Base-by-base conservation (phyloP, 1,140 invertebrate species). In the Diabrotica undecimpunctata region DNA sequence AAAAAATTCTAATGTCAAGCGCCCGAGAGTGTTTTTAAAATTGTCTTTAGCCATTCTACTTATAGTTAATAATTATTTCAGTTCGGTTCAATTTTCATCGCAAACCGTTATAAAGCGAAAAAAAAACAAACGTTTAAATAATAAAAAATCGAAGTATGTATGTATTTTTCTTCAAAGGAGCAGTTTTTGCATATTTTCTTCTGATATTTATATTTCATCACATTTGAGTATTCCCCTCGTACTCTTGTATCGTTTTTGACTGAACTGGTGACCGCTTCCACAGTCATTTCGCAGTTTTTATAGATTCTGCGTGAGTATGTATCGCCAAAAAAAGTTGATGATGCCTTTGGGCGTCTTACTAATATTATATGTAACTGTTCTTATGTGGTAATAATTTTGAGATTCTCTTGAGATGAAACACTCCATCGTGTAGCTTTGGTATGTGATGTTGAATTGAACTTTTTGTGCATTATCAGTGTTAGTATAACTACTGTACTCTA, bases 331-430 rank as follows among this genome's bases (percentile, higher is more conserved):
- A 46, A 46, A 46, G 41, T 46, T 46, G 41, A 46, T 46, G 41
- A 5, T 46, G 41, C 41, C 41, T 46, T 46, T 46, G 8, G 41
- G 41, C 41, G n/a, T 46, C n/a, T 46, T 46, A 46, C 41, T 46
- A 46, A 46, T 46, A 10, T 46, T 46, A 46, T 46, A 46, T 46
- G 41, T 46, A 46, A 46, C 41, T 46, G 41, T 46, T 46, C 41
- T 46, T 46, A 6, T 46, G 41, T 46, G 41, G 41, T 10, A 46
- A n/a, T 46, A 46, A 46, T 8, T n/a, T 46, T 10, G n/a, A 46
- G 41, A 46, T 46, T 46, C 41, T n/a, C 41, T 4, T n/a, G 41
- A 46, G 8, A 8, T 46, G 41, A 46, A 46, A 46, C 41, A 46
- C n/a, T 46, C n/a, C 41, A 46, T 46, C 41, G 8, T 46, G 41